phyloP scores from a whole-genome alignment of 2,113 vertebrate genomes.

The Erythrocercus mccallii region DNA sequence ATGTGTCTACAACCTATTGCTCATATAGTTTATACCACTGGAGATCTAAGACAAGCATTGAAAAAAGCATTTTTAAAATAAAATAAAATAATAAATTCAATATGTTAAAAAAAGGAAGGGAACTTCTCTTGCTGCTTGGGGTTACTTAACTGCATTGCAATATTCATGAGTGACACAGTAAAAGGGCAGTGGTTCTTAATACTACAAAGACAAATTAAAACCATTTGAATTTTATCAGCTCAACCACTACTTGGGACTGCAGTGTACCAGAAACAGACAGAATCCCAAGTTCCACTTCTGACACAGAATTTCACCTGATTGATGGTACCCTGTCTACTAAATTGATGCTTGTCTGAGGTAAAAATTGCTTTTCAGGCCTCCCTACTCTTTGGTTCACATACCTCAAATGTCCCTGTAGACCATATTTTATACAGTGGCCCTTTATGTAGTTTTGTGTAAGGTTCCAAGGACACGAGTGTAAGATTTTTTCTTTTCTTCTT shows the following conservation, averaged over 20 bases:
- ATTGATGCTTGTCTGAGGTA: constrained; percentile 48
- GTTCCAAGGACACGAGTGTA: background rate
- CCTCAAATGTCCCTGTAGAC: constrained; percentile 22
- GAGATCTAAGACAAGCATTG: background rate
- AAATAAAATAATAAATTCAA: background rate
- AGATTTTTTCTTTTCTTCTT: background rate
- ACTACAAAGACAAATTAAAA: background rate
- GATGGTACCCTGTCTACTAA: constrained; percentile 19
- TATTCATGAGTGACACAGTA: background rate
- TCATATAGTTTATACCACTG: background rate
- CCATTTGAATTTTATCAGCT: background rate
- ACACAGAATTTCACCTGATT: constrained; percentile 54
- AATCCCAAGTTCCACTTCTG: constrained; percentile 48
- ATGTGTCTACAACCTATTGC: background rate
- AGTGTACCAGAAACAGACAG: background rate
- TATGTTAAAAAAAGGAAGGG: too few relatives aligned
- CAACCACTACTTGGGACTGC: background rate
- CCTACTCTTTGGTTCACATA: constrained; percentile 41
- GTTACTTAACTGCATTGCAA: background rate
- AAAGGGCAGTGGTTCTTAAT: background rate
- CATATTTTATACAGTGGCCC: constrained; percentile 26
- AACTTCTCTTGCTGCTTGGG: background rate
- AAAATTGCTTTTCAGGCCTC: constrained; percentile 42
- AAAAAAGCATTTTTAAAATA: background rate
- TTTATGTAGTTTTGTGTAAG: background rate